phyloP scores from a whole-genome alignment of 1,140 invertebrate genomes.

The Zaprionus camerounensis region DNA sequence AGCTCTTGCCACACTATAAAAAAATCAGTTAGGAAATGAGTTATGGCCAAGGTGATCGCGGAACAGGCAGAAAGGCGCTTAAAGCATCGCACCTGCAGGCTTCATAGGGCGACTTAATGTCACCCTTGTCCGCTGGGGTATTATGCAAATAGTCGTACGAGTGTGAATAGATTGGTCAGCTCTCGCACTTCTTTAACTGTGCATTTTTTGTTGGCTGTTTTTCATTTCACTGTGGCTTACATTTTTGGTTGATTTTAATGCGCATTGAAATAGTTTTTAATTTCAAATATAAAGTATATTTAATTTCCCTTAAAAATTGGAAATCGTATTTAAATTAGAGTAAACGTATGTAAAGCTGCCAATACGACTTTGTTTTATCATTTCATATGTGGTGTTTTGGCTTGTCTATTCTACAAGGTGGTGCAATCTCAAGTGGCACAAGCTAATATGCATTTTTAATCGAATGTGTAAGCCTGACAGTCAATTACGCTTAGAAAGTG shows the following conservation, averaged over 20 bases:
- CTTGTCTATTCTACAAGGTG: no score
- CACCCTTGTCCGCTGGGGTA: constrained; percentile 33
- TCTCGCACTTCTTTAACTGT: background rate
- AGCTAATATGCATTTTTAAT: background rate
- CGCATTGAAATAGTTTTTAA: no score
- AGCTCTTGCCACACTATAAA: constrained; percentile 20
- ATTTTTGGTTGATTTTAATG: no score
- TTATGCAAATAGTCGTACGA: constrained; percentile 50
- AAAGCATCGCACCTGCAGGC: constrained; percentile 18
- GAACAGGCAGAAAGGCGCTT: constrained; percentile 35
- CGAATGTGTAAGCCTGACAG: background rate
- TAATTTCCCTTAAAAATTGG: background rate
- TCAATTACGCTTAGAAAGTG: background rate
- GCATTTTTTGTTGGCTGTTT: background rate
- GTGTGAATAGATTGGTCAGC: background rate
- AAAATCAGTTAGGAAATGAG: constrained; percentile 36
- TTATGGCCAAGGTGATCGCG: constrained; percentile 36
- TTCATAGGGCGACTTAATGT: constrained; percentile 53
- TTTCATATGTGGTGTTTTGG: no score
- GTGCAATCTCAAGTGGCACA: no score
- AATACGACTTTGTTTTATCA: no score
- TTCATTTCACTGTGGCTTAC: no score
- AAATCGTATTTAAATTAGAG: background rate
- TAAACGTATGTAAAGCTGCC: background rate
- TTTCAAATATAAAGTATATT: no score